phyloP scores from a whole-genome alignment of 2,797 vertebrate species.

The Harpagifer antarcticus region DNA sequence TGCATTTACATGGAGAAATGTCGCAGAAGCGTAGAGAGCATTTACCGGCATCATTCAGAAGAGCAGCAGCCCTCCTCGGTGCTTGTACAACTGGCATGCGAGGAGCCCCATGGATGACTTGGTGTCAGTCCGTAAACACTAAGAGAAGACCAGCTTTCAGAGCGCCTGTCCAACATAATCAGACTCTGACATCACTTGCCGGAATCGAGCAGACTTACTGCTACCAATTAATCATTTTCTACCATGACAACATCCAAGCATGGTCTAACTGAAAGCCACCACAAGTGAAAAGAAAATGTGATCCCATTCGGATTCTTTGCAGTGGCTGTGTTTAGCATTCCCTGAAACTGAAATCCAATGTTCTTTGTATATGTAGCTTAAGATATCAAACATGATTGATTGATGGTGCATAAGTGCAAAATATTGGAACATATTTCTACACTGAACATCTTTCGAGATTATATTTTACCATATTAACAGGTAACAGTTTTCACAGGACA shows the following conservation, averaged over 20 bases:
- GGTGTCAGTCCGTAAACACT: constrained; percentile 55
- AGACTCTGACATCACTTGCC: constrained; percentile 77
- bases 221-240: constrained; percentile 70
- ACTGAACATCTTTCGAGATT: constrained; percentile 11
- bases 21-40: constrained; percentile 33
- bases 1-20: constrained; percentile 48
- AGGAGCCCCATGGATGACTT: constrained; percentile 65
- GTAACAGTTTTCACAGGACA: constrained; percentile 52
- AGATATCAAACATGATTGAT: constrained; percentile 19
- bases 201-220: constrained; percentile 59
- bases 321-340: neutral
- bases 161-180: constrained; percentile 72
- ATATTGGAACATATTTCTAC: constrained; percentile 6
- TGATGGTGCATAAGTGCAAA: constrained; percentile 6
- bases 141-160: constrained; percentile 45
- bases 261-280: constrained; percentile 33
- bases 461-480: constrained; percentile 35
- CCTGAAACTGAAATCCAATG: neutral
- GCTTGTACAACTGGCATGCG: constrained; percentile 48
- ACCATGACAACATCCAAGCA: constrained; percentile 56
- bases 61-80: constrained; percentile 17
- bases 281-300: neutral
- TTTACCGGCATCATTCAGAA: constrained; percentile 57
- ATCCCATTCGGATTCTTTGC: constrained; percentile 18
- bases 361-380: neutral